phyloP scores from a whole-genome alignment of 37 sponge, comb jelly and placozoan genomes.

The Mnemiopsis leidyi region DNA sequence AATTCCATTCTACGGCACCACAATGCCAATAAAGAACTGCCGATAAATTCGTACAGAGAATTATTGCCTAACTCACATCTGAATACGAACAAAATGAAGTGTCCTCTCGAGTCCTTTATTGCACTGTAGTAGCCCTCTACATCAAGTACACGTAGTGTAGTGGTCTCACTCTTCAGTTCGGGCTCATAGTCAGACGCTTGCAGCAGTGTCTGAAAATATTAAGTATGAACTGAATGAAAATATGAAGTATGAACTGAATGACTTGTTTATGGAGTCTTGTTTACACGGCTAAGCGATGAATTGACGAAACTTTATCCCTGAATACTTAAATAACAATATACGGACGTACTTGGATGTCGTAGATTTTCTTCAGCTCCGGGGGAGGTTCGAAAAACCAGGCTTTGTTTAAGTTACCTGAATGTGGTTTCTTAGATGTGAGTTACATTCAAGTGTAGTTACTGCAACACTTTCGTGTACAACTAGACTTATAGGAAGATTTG shows the following conservation, averaged over 20 bases:
- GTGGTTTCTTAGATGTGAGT: too few species aligned
- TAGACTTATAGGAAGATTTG: neutral
- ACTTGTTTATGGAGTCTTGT: too few species aligned
- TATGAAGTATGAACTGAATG: too few species aligned
- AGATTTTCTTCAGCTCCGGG: neutral
- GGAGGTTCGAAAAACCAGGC: conserved; percentile 55
- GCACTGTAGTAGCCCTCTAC: neutral
- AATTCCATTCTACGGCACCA: too few species aligned
- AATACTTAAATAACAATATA: too few species aligned
- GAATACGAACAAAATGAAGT: conserved; percentile 48
- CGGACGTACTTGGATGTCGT: conserved; percentile 23
- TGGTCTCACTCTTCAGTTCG: neutral
- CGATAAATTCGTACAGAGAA: too few species aligned
- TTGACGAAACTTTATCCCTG: too few species aligned
- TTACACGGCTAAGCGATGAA: too few species aligned
- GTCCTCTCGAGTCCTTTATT: neutral
- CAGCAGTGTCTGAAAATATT: neutral
- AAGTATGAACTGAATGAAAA: too few species aligned
- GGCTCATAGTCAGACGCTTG: conserved; percentile 36
- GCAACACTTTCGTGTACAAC: too few species aligned
- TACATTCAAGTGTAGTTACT: too few species aligned
- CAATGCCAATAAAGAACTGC: too few species aligned
- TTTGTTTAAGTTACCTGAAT: conserved; percentile 38
- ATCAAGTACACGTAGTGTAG: neutral
- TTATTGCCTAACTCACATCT: conserved; percentile 64